Evolutionary conservation across 2,113 vertebrate species (phyloP).

Genomic region (Chloroceryle aenea): DNA sequence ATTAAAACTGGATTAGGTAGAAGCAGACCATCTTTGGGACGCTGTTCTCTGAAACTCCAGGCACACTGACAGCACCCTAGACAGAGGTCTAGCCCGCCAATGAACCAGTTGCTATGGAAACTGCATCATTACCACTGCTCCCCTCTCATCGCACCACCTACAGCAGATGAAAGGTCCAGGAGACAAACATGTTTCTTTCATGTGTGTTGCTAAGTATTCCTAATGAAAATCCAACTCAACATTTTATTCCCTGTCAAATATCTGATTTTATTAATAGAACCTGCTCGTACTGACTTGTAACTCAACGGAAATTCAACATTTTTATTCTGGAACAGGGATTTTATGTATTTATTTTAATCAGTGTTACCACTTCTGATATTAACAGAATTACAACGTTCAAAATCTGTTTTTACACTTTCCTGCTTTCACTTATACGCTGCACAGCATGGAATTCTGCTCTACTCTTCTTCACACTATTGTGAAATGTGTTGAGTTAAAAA

Average conservation of each 20-base stretch:
- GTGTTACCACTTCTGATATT: not conserved
- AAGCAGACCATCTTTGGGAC: slow-evolving; percentile 77
- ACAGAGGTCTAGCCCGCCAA: slow-evolving; percentile 78
- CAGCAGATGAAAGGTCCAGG: slow-evolving; percentile 59
- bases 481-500: not conserved
- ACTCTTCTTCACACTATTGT: not conserved
- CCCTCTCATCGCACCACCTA: slow-evolving; percentile 55
- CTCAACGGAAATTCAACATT: not conserved
- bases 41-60: slow-evolving; percentile 74
- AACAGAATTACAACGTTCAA: not conserved
- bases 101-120: slow-evolving; percentile 82
- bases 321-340: not conserved
- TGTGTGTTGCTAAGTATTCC: not conserved
- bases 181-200: slow-evolving; percentile 32
- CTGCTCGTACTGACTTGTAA: fast-evolving
- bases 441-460: not conserved
- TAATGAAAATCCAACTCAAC: not conserved
- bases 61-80: slow-evolving; percentile 79
- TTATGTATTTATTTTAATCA: not conserved
- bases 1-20: slow-evolving; percentile 98
- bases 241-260: not conserved
- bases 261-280: not conserved
- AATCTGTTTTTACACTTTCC: not conserved
- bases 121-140: slow-evolving; percentile 67
- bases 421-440: not conserved